Evolutionary conservation across 2,888 invertebrate species (phyloP).

Genomic region (Phorcus lineatus): DNA sequence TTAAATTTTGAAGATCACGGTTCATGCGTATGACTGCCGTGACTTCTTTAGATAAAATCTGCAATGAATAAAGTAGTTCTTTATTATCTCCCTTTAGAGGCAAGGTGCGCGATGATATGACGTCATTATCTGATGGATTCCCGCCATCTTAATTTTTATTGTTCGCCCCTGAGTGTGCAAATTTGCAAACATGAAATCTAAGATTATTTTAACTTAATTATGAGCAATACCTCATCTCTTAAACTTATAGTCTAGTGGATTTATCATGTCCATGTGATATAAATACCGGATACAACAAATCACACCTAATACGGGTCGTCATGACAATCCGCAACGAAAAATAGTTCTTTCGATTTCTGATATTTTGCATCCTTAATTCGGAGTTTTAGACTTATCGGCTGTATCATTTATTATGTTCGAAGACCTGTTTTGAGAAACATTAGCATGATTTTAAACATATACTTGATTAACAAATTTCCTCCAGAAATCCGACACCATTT

Average conservation of each 20-base stretch:
- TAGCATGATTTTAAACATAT: not conserved
- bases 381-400: too few relatives aligned
- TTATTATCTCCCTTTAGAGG: constrained; percentile 1
- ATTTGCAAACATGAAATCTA: too few relatives aligned
- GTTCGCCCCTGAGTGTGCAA: too few relatives aligned
- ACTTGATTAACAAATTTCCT: not conserved
- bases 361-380: too few relatives aligned
- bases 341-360: not conserved
- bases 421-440: not conserved
- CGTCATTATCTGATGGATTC: constrained; percentile 26
- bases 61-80: not conserved
- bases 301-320: not conserved
- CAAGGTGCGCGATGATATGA: constrained; percentile 27
- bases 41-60: too few relatives aligned
- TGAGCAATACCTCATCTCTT: too few relatives aligned
- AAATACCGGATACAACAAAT: not conserved
- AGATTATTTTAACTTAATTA: too few relatives aligned
- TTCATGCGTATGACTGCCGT: too few relatives aligned
- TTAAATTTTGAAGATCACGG: too few relatives aligned
- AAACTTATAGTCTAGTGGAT: too few relatives aligned
- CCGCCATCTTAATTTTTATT: constrained; percentile 9
- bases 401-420: not conserved
- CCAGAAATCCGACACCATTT: constrained; percentile 3
- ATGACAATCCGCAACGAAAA: constrained; percentile 6
- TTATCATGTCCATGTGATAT: not conserved